Evolutionary conservation across 92 coral and sea anemone genomes (phyloP).

Genomic region (Diadumene lineata): DNA sequence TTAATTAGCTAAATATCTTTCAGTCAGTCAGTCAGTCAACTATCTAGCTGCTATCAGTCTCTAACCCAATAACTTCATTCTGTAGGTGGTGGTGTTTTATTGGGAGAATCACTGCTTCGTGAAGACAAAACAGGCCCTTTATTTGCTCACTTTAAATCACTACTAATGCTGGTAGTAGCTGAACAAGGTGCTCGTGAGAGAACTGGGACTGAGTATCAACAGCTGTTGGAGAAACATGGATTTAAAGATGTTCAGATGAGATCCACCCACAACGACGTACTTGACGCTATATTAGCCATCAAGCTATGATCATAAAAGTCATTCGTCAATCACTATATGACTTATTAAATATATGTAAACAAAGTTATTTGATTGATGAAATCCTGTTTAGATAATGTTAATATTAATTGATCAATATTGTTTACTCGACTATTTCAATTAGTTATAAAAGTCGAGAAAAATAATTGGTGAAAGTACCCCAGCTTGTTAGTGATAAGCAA

Average conservation of each 20-base stretch:
- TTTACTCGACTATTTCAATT: no score
- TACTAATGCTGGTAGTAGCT: constrained; percentile 41
- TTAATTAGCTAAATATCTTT: no score
- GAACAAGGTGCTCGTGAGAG: constrained; percentile 26
- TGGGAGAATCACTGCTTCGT: constrained; percentile 52
- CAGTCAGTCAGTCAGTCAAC: background rate
- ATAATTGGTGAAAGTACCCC: no score
- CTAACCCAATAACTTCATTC: no score
- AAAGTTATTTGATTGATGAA: no score
- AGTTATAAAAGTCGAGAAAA: no score
- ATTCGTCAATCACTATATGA: no score
- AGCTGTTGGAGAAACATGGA: constrained; percentile 25
- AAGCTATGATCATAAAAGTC: constrained; percentile 38
- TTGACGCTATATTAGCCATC: constrained; percentile 49
- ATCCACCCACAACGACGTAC: background rate
- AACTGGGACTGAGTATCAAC: constrained; percentile 21
- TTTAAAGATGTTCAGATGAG: constrained; percentile 21
- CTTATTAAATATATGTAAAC: no score
- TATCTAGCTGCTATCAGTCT: no score
- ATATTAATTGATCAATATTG: no score
- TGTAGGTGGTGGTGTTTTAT: constrained; percentile 66
- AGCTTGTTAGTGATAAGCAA: no score
- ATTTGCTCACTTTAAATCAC: constrained; percentile 9
- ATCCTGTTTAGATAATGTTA: no score
- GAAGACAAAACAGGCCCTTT: constrained; percentile 68